Percentiles rank a stretch among this genome's conserved stretches.
These are phyloP conservation scores for Nycticebus coucang DNA, from an alignment of 2,113 vertebrate species.

Conservation along the genomic window DNA sequence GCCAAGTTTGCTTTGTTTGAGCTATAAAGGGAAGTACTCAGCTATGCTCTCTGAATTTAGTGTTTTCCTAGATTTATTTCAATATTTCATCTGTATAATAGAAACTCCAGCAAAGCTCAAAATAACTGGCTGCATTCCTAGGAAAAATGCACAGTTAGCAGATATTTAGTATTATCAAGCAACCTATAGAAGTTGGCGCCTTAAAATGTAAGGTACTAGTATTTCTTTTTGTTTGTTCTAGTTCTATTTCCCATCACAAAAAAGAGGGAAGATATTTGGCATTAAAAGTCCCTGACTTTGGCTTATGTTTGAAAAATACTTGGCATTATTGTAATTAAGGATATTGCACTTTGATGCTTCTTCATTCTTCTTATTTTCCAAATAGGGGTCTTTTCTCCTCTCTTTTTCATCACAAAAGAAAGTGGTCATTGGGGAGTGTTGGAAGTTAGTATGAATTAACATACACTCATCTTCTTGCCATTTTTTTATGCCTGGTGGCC, in stretches of 20 bases:
- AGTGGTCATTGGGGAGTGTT: conserved; percentile 62
- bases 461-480: conserved; percentile 77
- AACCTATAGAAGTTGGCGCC: conserved; percentile 61
- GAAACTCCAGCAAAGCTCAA: not conserved
- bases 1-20: not conserved
- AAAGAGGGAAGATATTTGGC: conserved; percentile 57
- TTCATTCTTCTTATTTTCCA: conserved; percentile 79
- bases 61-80: conserved; percentile 22
- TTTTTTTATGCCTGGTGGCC: conserved; percentile 64
- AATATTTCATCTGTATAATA: not conserved
- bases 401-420: conserved; percentile 82
- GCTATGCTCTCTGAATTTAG: not conserved
- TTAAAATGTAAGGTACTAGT: conserved; percentile 19
- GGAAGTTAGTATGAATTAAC: conserved; percentile 80
- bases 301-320: conserved; percentile 79
- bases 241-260: not conserved
- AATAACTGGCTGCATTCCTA: not conserved
- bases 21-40: not conserved
- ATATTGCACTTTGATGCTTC: conserved; percentile 76
- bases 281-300: conserved; percentile 79
- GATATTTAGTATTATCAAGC: conserved; percentile 12
- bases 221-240: conserved; percentile 64
- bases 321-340: conserved; percentile 83
- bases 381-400: conserved; percentile 47
- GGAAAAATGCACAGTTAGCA: not conserved